Percentiles rank a stretch among this genome's conserved stretches.
phyloP scores from a whole-genome alignment of 2,113 vertebrate species.

The Taurulus bubalis region DNA sequence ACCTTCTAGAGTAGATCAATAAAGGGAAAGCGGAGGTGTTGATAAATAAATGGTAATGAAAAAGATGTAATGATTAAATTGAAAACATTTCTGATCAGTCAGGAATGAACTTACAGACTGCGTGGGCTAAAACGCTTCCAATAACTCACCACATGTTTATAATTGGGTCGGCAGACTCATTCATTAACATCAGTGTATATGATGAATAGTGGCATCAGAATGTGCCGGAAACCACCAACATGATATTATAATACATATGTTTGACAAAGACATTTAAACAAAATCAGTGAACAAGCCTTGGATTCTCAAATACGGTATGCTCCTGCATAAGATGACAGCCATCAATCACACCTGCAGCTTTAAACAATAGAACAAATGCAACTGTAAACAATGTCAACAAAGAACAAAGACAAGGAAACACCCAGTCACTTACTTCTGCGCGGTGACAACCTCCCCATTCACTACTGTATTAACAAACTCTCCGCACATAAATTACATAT shows the following conservation, averaged over 20 bases:
- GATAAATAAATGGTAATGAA: too few species aligned
- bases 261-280: not conserved
- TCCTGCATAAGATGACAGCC: not conserved
- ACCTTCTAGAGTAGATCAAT: too few species aligned
- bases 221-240: not conserved
- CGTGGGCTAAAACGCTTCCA: too few species aligned
- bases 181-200: not conserved
- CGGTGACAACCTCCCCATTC: not conserved
- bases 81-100: too few species aligned
- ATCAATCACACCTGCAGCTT: not conserved
- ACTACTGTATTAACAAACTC: conserved; percentile 24
- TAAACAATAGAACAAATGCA: not conserved
- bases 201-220: not conserved
- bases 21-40: too few species aligned
- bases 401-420: not conserved
- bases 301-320: not conserved
- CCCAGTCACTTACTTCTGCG: not conserved
- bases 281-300: not conserved
- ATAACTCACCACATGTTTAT: not conserved
- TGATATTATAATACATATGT: not conserved
- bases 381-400: not conserved
- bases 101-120: too few species aligned
- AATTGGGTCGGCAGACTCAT: not conserved
- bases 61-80: too few species aligned
- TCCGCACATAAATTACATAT: conserved; percentile 42